These are phyloP conservation scores for Diachrysia chrysitis DNA, from an alignment of 2,888 invertebrate genomes.

Conservation along the genomic window DNA sequence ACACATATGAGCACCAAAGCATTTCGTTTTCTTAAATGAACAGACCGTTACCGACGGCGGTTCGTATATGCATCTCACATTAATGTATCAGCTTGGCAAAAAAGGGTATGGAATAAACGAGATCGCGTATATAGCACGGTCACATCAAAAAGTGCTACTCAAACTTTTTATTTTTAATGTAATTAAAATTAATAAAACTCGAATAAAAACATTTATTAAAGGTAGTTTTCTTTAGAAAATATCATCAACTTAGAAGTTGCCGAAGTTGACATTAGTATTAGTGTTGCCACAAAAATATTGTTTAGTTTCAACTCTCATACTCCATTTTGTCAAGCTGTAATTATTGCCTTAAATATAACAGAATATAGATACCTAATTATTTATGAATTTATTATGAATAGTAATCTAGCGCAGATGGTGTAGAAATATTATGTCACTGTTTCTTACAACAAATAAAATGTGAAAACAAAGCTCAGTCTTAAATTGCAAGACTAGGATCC, in stretches of 20 bases:
- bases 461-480: slow-evolving; percentile 57
- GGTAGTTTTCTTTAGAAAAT: too few species aligned
- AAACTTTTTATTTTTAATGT: too few species aligned
- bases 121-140: too few species aligned
- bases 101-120: too few species aligned
- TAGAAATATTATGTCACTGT: slow-evolving; percentile 59
- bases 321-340: slow-evolving; percentile 14
- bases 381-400: slow-evolving; percentile 49
- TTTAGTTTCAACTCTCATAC: too few species aligned
- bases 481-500: slow-evolving; percentile 43
- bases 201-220: too few species aligned
- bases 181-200: too few species aligned
- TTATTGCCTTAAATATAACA: slow-evolving; percentile 47
- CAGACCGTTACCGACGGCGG: slow-evolving; percentile 13
- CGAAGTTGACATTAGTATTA: too few species aligned
- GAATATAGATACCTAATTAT: slow-evolving; percentile 54
- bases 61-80: slow-evolving; percentile 25
- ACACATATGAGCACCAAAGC: too few species aligned
- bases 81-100: slow-evolving; percentile 8
- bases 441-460: slow-evolving; percentile 37
- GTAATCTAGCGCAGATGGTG: slow-evolving; percentile 54
- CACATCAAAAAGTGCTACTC: too few species aligned
- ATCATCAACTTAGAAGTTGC: too few species aligned
- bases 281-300: too few species aligned
- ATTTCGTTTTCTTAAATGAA: not conserved